Evolutionary conservation across 2,888 invertebrate species (phyloP), one percentile per base, ranked within the genome.

Genomic region (Drosophila paramelanica): DNA sequence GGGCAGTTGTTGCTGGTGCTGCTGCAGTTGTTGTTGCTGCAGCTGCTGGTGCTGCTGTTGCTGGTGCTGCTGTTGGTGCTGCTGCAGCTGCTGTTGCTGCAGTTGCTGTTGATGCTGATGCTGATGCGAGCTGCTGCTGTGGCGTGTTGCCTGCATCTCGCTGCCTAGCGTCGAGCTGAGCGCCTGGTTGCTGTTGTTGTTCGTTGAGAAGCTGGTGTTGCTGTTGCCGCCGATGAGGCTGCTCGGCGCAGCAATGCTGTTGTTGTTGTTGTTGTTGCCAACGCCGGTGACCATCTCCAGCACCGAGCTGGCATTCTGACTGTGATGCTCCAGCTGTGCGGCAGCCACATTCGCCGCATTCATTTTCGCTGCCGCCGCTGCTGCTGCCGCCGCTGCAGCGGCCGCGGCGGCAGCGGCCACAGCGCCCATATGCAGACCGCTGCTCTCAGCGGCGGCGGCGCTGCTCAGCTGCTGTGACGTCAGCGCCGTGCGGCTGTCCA

Each of bases 101-200:
- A 91, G 91, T 62, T 92, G 91, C 72, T 90, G 91, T 62, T 92
- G 60, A 0, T 51, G 74, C 0, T 66, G 74, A 0, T 67, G 79
- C 1, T 71, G 79, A 1, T 59, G 73, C 8, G 90, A 64, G 59
- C 80, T 87, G 65, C 70, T 83, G 47, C 75, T 91, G 91, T 91
- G 92, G 0, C 66, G 74, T 6, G 65, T 71, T 0, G 62, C 53
- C 3, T 73, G 79, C 20, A 75, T 78, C 17, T 75, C 75, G 57
- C 61, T 61, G 55, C 73, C 53, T 8, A 69, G 58, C 8, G 50
- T 64, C n/a, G 75, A 64, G 61, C 71, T 68, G 33, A 81, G 59
- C 25, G 70, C 79, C n/a, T 73, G 67, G 31, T 58, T 60, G 68
- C 77, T 75, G 51, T 88, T 89, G 56, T 70, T 74, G 72, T 61